Evolutionary conservation across 2,113 vertebrate species (phyloP).

Genomic region (Chloroceryle aenea): DNA sequence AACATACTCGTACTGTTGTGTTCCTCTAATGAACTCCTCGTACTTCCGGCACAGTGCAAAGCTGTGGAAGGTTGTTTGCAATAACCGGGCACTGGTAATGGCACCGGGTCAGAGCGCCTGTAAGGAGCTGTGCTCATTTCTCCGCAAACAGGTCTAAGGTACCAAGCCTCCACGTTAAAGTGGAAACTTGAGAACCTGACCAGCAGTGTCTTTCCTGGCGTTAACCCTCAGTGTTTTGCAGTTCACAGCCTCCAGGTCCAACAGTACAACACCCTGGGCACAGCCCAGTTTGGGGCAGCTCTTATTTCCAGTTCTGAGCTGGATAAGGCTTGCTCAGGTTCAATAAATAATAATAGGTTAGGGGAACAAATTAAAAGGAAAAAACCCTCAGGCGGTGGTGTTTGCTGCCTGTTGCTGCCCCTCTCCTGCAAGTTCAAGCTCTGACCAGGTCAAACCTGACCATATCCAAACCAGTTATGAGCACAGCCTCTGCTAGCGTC

Average conservation of each 20-base stretch:
- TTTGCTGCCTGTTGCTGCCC: not conserved
- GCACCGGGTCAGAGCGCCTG: not conserved
- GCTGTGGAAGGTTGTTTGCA: not conserved
- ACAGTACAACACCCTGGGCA: not conserved
- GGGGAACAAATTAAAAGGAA: not conserved
- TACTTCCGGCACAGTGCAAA: not conserved
- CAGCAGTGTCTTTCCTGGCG: accelerated
- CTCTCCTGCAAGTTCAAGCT: not conserved
- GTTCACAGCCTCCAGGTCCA: not conserved
- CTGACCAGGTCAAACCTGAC: not conserved
- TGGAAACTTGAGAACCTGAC: not conserved
- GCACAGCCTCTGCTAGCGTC: not conserved
- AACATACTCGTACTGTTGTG: accelerated
- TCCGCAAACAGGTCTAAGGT: not conserved
- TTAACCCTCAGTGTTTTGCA: no score
- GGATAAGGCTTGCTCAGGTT: not conserved
- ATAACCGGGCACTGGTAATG: not conserved
- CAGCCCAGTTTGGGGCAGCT: not conserved
- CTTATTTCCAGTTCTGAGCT: not conserved
- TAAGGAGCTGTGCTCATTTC: not conserved
- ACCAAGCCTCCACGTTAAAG: not conserved
- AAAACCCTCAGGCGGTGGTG: accelerated
- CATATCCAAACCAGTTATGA: not conserved
- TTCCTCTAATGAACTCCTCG: not conserved
- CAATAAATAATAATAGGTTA: not conserved